Evolutionary conservation across 2,113 vertebrate species (phyloP).

Genomic region (Phoxinus phoxinus): DNA sequence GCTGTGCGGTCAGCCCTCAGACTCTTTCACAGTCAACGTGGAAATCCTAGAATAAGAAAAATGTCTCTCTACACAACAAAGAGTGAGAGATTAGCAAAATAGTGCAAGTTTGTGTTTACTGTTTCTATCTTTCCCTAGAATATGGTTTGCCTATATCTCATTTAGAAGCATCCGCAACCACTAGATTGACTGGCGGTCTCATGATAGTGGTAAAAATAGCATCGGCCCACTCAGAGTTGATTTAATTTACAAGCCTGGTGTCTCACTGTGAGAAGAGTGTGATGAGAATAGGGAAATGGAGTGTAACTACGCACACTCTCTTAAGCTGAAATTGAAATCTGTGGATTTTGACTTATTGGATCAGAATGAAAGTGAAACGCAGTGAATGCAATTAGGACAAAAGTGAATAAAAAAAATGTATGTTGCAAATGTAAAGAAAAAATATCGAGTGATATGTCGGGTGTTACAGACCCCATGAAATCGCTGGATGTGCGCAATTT

Average conservation of each 20-base stretch:
- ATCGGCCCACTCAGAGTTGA: slow-evolving; percentile 70
- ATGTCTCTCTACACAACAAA: not conserved
- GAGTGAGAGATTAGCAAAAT: not conserved
- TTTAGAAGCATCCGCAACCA: slow-evolving; percentile 69
- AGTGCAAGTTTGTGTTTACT: not conserved
- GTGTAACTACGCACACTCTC: slow-evolving; percentile 20
- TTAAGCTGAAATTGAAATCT: slow-evolving; percentile 36
- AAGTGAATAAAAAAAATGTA: slow-evolving; percentile 12
- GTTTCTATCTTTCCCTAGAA: slow-evolving; percentile 53
- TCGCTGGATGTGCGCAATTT: not conserved
- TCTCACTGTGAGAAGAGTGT: slow-evolving; percentile 39
- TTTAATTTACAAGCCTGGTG: slow-evolving; percentile 70
- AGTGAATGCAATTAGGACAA: slow-evolving; percentile 24
- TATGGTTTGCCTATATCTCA: slow-evolving; percentile 68
- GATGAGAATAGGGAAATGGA: slow-evolving; percentile 45
- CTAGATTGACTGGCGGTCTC: slow-evolving; percentile 72
- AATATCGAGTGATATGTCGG: not conserved
- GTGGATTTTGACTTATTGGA: slow-evolving; percentile 42
- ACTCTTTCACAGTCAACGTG: not conserved
- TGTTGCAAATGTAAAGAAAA: slow-evolving; percentile 31
- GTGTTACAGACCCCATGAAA: not conserved
- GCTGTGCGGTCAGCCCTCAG: slow-evolving; percentile 9
- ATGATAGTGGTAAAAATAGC: slow-evolving; percentile 76
- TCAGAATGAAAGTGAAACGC: slow-evolving; percentile 21
- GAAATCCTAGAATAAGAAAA: not conserved